Evolutionary conservation across 1,140 invertebrate species (phyloP).

Genomic region (Drosophila sechellia): DNA sequence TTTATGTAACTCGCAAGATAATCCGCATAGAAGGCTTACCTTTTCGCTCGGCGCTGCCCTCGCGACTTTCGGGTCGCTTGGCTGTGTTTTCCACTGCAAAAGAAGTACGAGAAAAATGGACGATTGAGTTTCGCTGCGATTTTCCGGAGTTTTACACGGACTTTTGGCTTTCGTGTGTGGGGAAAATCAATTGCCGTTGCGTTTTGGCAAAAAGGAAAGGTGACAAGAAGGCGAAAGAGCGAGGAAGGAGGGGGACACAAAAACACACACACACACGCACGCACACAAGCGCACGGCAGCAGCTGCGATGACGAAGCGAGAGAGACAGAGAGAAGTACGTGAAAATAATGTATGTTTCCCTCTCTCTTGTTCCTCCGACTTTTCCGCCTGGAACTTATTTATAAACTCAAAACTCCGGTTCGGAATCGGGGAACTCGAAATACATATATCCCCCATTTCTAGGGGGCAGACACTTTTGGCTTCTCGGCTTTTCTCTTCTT

Average conservation of each 20-base stretch:
- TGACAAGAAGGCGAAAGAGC: conserved; percentile 65
- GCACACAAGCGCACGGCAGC: conserved; percentile 59
- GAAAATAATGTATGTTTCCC: conserved; percentile 66
- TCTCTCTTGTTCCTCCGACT: conserved; percentile 18
- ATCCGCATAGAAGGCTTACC: conserved; percentile 57
- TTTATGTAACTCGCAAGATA: conserved; percentile 65
- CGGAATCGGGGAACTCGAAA: conserved; percentile 57
- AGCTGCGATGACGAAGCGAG: conserved; percentile 74
- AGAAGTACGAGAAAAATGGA: conserved; percentile 38
- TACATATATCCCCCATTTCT: conserved; percentile 60
- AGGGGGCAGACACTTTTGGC: conserved; percentile 69
- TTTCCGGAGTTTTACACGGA: conserved; percentile 35
- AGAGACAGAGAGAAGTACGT: conserved; percentile 27
- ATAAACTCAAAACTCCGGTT: conserved; percentile 78
- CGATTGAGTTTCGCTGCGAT: conserved; percentile 6
- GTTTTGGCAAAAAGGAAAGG: conserved; percentile 56
- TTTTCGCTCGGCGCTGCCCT: conserved; percentile 83
- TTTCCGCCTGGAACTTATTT: conserved; percentile 72
- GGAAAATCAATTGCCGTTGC: conserved; percentile 75
- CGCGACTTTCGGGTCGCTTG: conserved; percentile 79
- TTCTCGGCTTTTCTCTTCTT: conserved; percentile 62
- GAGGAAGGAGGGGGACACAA: conserved; percentile 27
- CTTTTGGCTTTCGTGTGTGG: conserved; percentile 24
- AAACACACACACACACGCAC: conserved; percentile 31
- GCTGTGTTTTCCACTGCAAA: conserved; percentile 84